These are phyloP conservation scores for Psammodynastes pulverulentus DNA, from an alignment of 2,113 vertebrate species.

Conservation along the genomic window DNA sequence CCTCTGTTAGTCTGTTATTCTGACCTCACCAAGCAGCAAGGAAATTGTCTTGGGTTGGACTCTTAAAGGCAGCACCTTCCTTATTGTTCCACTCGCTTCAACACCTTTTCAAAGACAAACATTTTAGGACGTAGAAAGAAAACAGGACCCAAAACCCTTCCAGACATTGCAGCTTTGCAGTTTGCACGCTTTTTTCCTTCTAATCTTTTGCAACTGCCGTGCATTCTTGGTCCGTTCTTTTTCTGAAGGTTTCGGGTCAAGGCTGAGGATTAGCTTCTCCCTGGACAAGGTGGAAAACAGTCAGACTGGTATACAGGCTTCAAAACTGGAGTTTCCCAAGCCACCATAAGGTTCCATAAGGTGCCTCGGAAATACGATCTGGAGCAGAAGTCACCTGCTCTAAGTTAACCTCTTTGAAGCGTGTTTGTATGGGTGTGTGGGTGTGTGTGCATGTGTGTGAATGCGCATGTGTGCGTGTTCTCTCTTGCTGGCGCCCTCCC, in stretches of 20 bases:
- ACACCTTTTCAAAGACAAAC: slow-evolving; percentile 21
- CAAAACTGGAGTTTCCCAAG: background rate
- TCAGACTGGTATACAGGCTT: slow-evolving; percentile 2
- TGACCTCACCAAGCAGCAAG: background rate
- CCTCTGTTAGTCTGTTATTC: background rate
- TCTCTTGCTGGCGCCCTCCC: background rate
- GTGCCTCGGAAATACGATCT: slow-evolving; percentile 18
- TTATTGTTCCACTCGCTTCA: slow-evolving; percentile 20
- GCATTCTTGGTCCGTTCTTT: slow-evolving; percentile 13
- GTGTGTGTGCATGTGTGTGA: background rate
- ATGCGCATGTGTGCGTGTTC: background rate
- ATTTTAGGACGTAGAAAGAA: slow-evolving; percentile 28
- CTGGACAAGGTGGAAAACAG: slow-evolving; percentile 31
- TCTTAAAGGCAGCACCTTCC: background rate
- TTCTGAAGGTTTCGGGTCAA: slow-evolving; percentile 12
- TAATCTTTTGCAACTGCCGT: slow-evolving; percentile 42
- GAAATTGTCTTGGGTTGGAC: slow-evolving; percentile 11
- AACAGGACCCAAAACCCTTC: slow-evolving; percentile 17
- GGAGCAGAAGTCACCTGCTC: background rate
- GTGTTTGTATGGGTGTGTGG: background rate
- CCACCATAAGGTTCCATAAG: background rate
- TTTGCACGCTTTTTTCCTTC: slow-evolving; percentile 44
- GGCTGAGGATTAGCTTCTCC: slow-evolving; percentile 42
- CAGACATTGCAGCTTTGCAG: slow-evolving; percentile 48
- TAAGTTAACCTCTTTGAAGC: background rate